phyloP scores from a whole-genome alignment of 2,888 invertebrate species.

The Meta bourneti region DNA sequence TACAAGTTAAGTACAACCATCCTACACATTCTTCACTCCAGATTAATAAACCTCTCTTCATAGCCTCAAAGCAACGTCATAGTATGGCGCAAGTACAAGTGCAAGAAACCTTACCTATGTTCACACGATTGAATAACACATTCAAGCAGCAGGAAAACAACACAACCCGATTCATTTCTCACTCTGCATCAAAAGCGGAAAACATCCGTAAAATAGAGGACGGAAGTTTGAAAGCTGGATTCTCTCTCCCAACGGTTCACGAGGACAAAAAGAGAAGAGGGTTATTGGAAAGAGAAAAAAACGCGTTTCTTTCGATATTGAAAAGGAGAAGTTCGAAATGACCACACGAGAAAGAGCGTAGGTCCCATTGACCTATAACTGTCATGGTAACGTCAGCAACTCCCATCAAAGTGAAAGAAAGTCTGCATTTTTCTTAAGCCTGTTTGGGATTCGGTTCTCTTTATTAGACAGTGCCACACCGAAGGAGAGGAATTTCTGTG shows the following conservation, averaged over 20 bases:
- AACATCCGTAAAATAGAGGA: constrained; percentile 4
- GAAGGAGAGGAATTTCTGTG: constrained; percentile 4
- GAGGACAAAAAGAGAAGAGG: constrained; percentile 6
- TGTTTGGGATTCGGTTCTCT: constrained; percentile 1
- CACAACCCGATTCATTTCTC: background rate
- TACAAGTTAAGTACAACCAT: too few species aligned
- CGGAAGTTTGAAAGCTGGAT: background rate
- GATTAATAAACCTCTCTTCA: too few species aligned
- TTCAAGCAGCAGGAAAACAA: background rate
- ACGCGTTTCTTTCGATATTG: background rate
- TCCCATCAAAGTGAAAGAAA: constrained; percentile 26
- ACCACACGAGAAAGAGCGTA: background rate
- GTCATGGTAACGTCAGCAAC: constrained; percentile 25
- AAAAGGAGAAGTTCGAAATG: constrained; percentile 14
- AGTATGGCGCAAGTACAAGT: background rate
- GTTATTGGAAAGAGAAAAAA: background rate
- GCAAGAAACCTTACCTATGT: background rate
- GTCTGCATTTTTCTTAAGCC: constrained; percentile 21
- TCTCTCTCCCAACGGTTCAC: background rate
- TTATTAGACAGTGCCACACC: background rate
- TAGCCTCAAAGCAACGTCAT: too few species aligned
- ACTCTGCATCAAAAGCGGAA: background rate
- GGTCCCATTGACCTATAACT: constrained; percentile 35
- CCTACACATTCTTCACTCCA: too few species aligned
- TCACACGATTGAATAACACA: background rate